Evolutionary conservation across 2,797 vertebrate genomes (phyloP), one percentile per base, ranked within the genome.

Genomic region (Tokudaia tokunoshimensis): DNA sequence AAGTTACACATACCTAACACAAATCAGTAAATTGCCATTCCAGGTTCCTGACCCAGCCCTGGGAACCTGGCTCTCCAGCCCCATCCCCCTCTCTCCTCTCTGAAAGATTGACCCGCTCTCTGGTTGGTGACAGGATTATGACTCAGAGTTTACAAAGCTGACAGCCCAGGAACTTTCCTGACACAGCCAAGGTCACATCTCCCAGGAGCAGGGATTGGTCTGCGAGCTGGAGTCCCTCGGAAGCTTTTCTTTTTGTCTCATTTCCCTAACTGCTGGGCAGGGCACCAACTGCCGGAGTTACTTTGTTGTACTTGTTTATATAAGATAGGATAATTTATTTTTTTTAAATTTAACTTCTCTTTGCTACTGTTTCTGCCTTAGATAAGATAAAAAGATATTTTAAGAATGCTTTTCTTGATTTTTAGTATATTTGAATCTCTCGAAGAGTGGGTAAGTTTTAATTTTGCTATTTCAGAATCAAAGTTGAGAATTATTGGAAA

Each of bases 101-200:
- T 70, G 19, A 89, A 55, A 75, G 47, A 94, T 55, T 17, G 41
- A 29, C 22, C 17, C 44, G 34, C 70, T 88, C 31, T 44, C 70
- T 91, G 52, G 50, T 55, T 75, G 20, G 74, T 55, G 90, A 90
- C 65, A 78, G 65, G 79, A 93, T 89, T 72, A 59, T 85, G 82
- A 92, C 55, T 95, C 57, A 50, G 67, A 47, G 15, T 91, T 97
- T 76, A 91, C 52, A 88, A 52, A 83, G 85, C 76, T 90, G 24
- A 87, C 15, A 31, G 26, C 37, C 47, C n/a, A 4, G 24, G 24
- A 29, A 52, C 37, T 63, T 84, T 63, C 61, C 65, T 72, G 89
- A 89, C 19, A 15, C 47, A 74, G 81, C 34, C 67, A 81, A 72
- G 37, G 57, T 63, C 72, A 17, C 0, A 4, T 63, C 59, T 91